A percentile compares a stretch with the other conserved stretches of the same genome.
Conservation (phyloP, 1,140 invertebrate species). For the Lordiphosa mommai region DNA sequence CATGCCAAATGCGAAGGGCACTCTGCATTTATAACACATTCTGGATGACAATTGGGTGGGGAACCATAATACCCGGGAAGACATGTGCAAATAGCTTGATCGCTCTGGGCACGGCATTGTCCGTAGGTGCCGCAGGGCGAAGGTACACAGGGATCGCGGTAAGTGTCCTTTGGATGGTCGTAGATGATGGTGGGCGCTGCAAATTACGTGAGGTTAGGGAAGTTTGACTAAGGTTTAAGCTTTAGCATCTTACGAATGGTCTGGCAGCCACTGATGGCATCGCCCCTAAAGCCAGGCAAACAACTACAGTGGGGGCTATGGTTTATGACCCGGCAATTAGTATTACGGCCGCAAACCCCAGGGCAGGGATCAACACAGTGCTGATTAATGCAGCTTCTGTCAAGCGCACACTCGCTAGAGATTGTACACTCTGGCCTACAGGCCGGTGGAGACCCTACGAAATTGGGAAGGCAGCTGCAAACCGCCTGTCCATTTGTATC, state of each 20-base stretch:
- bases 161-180: constrained; percentile 81
- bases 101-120: constrained; percentile 85
- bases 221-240: background rate
- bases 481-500: constrained; percentile 86
- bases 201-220: constrained; percentile 11
- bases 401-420: constrained; percentile 88
- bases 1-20: constrained; percentile 86
- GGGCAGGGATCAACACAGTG: constrained; percentile 92
- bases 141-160: constrained; percentile 86
- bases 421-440: constrained; percentile 91
- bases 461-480: constrained; percentile 89
- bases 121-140: constrained; percentile 91
- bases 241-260: constrained; percentile 80
- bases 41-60: constrained; percentile 87
- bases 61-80: constrained; percentile 86
- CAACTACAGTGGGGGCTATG: constrained; percentile 92
- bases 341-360: constrained; percentile 89
- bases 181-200: constrained; percentile 45
- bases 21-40: constrained; percentile 88
- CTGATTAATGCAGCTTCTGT: constrained; percentile 89
- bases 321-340: constrained; percentile 90
- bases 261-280: constrained; percentile 88
- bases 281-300: constrained; percentile 87
- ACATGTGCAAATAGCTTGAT: constrained; percentile 88
- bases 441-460: constrained; percentile 86